Base-by-base conservation (phyloP, 2,888 invertebrate species). In the Laspeyria flexula region DNA sequence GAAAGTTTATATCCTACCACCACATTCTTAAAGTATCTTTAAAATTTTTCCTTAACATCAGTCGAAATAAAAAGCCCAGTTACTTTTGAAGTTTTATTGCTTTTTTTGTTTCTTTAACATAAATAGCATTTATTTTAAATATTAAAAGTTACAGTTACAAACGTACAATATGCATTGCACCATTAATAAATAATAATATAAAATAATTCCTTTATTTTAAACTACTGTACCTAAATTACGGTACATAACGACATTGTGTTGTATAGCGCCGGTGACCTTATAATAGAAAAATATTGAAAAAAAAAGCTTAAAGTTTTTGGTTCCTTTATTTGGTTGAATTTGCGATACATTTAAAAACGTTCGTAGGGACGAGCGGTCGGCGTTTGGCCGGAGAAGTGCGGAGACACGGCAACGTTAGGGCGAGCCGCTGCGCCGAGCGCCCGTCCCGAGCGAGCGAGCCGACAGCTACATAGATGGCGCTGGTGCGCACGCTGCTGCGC, bases 81-180 rank as follows among this genome's bases (percentile, higher is more conserved):
- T 81, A 75, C 81, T 88, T 90, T 90, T 85, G 82, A 88, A 86
- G 85, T 92, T 92, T 91, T 92, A 91, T 91, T 92, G 81, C 79
- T 86, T 90, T 90, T 91, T 90, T 90, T 75, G 81, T 88, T 83
- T 87, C 81, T 86, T 88, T 91, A 88, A 91, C 90, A 92, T 91
- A 91, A 90, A 91, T 92, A 91, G 90, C 89, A 89, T 91, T 91
- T 90, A 91, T 89, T 88, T 90, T 88, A 88, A 86, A 79, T 85
- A 90, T 82, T 88, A 90, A 83, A 89, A 89, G 88, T 89, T 90
- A 90, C 88, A 90, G 83, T 86, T 88, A 91, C 86, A 90, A 88
- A 90, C 88, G 90, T 88, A 90, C 88, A 88, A 88, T 85, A 80
- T 77, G 73, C 75, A 87, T 88, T 89, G 90, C 88, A 90, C 89